Conservation (phyloP, 2,113 vertebrate genomes). For the Eidolon helvum region DNA sequence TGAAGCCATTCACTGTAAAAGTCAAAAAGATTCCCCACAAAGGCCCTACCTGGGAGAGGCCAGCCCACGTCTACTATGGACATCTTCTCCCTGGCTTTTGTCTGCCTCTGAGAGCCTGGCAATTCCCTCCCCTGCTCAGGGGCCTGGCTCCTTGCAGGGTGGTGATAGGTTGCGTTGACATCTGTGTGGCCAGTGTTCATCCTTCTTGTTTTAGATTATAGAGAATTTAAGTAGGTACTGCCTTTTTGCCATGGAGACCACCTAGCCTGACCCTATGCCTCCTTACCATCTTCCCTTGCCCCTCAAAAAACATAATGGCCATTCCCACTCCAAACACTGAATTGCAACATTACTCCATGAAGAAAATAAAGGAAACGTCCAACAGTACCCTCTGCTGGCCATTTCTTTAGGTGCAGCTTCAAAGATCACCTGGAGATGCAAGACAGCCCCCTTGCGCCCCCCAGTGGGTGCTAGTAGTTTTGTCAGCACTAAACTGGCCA, state of each 20-base stretch:
- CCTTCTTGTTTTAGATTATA: not conserved
- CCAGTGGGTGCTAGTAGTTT: not conserved
- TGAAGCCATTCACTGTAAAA: not conserved
- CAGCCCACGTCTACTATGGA: not conserved
- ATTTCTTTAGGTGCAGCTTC: not conserved
- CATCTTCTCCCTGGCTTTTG: not conserved
- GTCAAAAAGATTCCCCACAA: not conserved
- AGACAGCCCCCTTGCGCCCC: not conserved
- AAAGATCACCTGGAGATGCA: not conserved
- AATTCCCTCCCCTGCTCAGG: not conserved
- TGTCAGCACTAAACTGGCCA: not conserved
- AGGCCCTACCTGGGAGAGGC: not conserved
- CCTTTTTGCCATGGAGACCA: not conserved
- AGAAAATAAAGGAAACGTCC: not conserved
- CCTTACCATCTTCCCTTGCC: not conserved
- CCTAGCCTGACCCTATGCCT: not conserved
- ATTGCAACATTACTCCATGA: not conserved
- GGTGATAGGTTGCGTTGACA: not conserved
- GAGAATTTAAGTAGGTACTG: not conserved
- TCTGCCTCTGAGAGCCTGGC: not conserved
- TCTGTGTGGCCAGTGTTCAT: not conserved
- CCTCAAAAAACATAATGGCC: not conserved
- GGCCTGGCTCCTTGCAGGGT: not conserved
- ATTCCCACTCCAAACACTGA: not conserved
- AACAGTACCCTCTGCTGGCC: slow-evolving; percentile 24